Base-by-base conservation (phyloP, 2,113 vertebrate genomes). In the Silurus asotus region DNA sequence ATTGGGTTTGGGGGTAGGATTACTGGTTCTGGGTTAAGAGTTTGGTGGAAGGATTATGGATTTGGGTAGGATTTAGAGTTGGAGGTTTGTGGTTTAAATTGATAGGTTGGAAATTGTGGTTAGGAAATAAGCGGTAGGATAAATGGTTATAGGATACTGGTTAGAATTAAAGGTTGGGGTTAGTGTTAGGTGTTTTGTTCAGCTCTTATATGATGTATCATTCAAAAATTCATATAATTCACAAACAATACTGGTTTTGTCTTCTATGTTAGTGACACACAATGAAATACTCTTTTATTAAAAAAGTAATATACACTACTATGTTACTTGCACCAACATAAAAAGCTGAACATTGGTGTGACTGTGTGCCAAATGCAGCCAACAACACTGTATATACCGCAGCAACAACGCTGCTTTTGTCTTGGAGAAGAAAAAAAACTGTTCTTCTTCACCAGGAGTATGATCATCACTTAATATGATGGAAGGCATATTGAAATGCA, bases 401-500 rank as follows among this genome's bases (percentile, higher is more conserved):
- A 23, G 6, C 8, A 25, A 45, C 72, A 87, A 78, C 25, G 45
- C 70, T 78, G 28, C 49, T 58, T 76, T 28, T 58, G 3, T 70
- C 15, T n/a, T 65, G 70, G 25, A 56, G 8, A 23, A 9, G 6
- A 15, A 6, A 53, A n/a, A 77, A 28, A 85, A 74, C n/a, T 9
- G 80, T 76, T 80, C 28, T 25, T 58, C 55, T 82, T 77, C 65
- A 78, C 11, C 37, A n/a, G 28, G 8, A 79, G 59, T 14, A 56
- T 58, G 5, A 86, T 69, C 56, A 78, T 64, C 23, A 67, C 28
- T 45, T 76, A 81, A 81, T 65, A 61, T 48, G 64, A 81, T 25
- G 37, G 51, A 69, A 78, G 28, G 51, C 28, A 79, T 69, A 80
- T 85, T 15, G 28, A n/a, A 79, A 48, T 70, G 62, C 64, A 84